Conservation (phyloP, 2,888 invertebrate species). For the Camptogramma bilineatum region DNA sequence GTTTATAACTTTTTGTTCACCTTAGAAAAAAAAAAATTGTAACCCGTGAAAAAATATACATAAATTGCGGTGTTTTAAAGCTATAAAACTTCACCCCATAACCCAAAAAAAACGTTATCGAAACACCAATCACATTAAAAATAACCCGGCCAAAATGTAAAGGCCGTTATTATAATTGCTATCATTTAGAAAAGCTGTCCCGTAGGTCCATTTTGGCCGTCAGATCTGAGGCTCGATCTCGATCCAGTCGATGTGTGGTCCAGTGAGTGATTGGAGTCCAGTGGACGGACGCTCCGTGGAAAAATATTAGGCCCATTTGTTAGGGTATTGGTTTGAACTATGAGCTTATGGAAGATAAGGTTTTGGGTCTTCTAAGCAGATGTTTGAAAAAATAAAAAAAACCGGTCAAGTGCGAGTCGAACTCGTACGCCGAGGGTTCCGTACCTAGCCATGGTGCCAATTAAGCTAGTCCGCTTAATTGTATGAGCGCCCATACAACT, state of each 20-base stretch:
- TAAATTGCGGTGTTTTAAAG: not conserved
- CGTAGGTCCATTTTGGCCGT: constrained; percentile 39
- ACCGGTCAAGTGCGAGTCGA: too few species aligned
- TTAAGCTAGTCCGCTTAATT: too few species aligned
- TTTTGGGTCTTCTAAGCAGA: not conserved
- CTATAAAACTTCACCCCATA: not conserved
- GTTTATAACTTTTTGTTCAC: too few species aligned
- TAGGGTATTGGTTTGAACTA: constrained; percentile 47
- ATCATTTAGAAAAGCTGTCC: constrained; percentile 38
- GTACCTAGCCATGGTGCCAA: too few species aligned
- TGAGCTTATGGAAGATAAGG: not conserved
- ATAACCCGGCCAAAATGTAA: constrained; percentile 30
- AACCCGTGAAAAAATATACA: too few species aligned
- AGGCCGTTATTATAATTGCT: constrained; percentile 39
- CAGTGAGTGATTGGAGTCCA: constrained; percentile 58
- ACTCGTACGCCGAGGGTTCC: too few species aligned
- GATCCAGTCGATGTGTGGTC: constrained; percentile 49
- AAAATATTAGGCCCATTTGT: constrained; percentile 71
- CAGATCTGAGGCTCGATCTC: constrained; percentile 40
- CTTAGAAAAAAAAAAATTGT: too few species aligned
- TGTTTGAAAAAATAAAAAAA: not conserved
- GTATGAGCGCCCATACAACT: too few species aligned
- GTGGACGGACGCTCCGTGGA: constrained; percentile 60
- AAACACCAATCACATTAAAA: constrained; percentile 32
- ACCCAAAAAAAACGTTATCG: constrained; percentile 12